Conservation (phyloP, 2,113 vertebrate species). For the Corythoichthys intestinalis region DNA sequence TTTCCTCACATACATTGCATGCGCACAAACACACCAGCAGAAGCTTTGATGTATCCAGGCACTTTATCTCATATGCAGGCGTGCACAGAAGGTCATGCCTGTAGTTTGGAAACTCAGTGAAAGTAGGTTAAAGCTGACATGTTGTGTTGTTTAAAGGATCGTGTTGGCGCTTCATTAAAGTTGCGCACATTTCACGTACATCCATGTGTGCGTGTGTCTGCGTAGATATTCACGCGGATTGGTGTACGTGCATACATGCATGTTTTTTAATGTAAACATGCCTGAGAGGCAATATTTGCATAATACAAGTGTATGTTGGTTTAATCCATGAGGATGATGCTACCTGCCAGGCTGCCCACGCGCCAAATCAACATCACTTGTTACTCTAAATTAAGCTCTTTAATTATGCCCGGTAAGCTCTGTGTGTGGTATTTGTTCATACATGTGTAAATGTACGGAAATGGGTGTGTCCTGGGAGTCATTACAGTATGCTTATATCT, state of each 20-base stretch:
- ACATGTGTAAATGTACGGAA: slow-evolving; percentile 8
- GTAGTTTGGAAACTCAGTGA: slow-evolving; percentile 50
- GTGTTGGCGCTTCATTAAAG: slow-evolving; percentile 48
- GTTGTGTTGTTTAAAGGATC: slow-evolving; percentile 51
- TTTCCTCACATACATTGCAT: slow-evolving; percentile 17
- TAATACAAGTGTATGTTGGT: slow-evolving; percentile 39
- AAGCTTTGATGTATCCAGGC: slow-evolving; percentile 49
- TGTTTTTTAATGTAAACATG: slow-evolving; percentile 40
- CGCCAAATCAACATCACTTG: slow-evolving; percentile 55
- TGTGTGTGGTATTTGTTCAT: slow-evolving; percentile 42
- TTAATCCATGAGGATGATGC: slow-evolving; percentile 58
- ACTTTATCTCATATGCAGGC: slow-evolving; percentile 13
- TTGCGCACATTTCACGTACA: slow-evolving; percentile 14
- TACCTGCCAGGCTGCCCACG: slow-evolving; percentile 63
- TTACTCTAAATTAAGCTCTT: slow-evolving; percentile 65
- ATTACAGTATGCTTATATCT: neutral
- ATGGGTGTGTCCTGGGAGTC: slow-evolving; percentile 4
- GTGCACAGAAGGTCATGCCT: slow-evolving; percentile 43
- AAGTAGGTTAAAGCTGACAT: slow-evolving; percentile 62
- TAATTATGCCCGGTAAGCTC: slow-evolving; percentile 68
- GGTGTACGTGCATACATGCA: slow-evolving; percentile 37
- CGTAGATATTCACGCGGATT: neutral
- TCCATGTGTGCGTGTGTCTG: neutral
- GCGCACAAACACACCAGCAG: slow-evolving; percentile 4
- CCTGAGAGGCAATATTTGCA: slow-evolving; percentile 50